These are phyloP conservation scores for Neomicropteryx cornuta DNA, from an alignment of 1,140 invertebrate species.

Conservation along the genomic window DNA sequence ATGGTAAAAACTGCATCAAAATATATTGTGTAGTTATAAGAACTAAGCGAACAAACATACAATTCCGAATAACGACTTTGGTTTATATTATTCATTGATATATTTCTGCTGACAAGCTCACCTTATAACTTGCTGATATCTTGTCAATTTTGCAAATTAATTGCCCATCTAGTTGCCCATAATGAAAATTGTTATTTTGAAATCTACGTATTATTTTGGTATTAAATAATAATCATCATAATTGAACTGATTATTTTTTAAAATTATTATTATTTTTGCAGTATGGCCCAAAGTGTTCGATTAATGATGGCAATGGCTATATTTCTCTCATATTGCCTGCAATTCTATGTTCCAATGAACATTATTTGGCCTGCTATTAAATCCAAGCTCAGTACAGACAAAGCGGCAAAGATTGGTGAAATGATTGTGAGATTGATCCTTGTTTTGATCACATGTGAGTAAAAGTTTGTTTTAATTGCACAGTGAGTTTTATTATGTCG, in stretches of 20 bases:
- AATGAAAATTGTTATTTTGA: background rate
- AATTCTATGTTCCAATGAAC: slow-evolving; percentile 86
- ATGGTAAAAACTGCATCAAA: too few relatives aligned
- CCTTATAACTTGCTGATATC: too few relatives aligned
- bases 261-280: slow-evolving; percentile 32
- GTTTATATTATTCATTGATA: too few relatives aligned
- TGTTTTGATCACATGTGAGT: slow-evolving; percentile 74
- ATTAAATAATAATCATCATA: too few relatives aligned
- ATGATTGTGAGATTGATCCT: slow-evolving; percentile 55
- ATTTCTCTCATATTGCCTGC: slow-evolving; percentile 78
- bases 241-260: slow-evolving; percentile 4
- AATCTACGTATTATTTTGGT: background rate
- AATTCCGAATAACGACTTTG: too few relatives aligned
- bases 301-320: slow-evolving; percentile 77
- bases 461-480: slow-evolving; percentile 5
- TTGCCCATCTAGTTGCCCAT: too few relatives aligned
- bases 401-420: slow-evolving; percentile 50
- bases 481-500: too few relatives aligned
- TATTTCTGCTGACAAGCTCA: too few relatives aligned
- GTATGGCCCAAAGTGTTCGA: slow-evolving; percentile 69
- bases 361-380: slow-evolving; percentile 73
- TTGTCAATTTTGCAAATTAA: too few relatives aligned
- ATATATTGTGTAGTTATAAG: too few relatives aligned
- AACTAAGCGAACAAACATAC: too few relatives aligned
- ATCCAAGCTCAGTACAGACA: slow-evolving; percentile 45